phyloP scores from a whole-genome alignment of 2,113 vertebrate species.

The Pachypanchax playfairii region DNA sequence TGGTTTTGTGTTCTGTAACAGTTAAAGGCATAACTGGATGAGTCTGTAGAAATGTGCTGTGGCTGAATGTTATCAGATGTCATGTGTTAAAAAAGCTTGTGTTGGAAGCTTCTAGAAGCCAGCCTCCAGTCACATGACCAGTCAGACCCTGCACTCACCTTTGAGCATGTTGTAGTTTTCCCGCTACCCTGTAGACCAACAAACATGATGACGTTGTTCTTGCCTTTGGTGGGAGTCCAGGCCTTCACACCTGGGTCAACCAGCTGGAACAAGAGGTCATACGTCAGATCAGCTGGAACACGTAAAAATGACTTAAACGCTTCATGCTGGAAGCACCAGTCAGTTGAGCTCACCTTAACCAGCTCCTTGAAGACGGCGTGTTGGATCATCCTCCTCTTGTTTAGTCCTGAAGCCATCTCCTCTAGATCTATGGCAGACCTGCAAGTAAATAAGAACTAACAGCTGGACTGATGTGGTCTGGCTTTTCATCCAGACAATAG shows the following conservation, averaged over 20 bases:
- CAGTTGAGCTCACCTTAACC: constrained; percentile 88
- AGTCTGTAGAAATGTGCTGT: too few relatives aligned
- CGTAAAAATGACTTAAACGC: not conserved
- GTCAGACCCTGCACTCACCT: constrained; percentile 77
- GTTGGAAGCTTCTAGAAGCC: too few relatives aligned
- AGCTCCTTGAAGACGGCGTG: constrained; percentile 99
- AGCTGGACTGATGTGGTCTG: not conserved
- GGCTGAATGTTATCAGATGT: too few relatives aligned
- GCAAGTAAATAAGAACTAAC: constrained; percentile 4
- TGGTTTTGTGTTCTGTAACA: too few relatives aligned
- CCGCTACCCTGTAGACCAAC: constrained; percentile 98
- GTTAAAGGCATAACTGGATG: too few relatives aligned
- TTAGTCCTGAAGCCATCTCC: constrained; percentile 98
- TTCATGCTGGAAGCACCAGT: not conserved
- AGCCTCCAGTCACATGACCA: too few relatives aligned
- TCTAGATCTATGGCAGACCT: constrained; percentile 98
- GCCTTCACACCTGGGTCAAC: constrained; percentile 99
- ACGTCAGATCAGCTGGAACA: not conserved
- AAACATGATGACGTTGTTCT: constrained; percentile 99
- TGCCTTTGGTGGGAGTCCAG: constrained; percentile 98
- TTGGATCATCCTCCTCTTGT: constrained; percentile 99
- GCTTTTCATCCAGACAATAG: not conserved
- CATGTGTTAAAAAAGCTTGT: too few relatives aligned
- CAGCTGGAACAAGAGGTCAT: constrained; percentile 77
- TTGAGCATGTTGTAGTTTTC: constrained; percentile 98